Evolutionary conservation across 2,113 vertebrate genomes (phyloP), one percentile per base, ranked within the genome.

Genomic region (Poeciliopsis turrubarensis): DNA sequence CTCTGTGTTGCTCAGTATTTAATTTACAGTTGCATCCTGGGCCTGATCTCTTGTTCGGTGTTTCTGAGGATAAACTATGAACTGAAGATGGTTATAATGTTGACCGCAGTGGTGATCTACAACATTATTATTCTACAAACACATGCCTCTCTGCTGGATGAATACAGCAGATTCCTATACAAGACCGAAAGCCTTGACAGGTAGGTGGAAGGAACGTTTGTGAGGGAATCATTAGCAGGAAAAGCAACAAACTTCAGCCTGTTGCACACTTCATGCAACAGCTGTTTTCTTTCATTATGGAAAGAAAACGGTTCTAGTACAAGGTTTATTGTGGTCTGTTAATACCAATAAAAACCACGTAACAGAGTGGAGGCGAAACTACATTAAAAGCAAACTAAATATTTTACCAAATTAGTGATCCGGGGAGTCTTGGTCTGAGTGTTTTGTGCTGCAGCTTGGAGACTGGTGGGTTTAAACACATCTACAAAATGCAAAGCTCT

Each of bases 1-100:
- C 5, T 69, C 47, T 41, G 22, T 86, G 80, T 66, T 87, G 31
- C 81, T 25, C 85, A 99, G 98, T 99, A 99, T 91, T 98, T 98
- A 79, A 98, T 99, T 83, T 99, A 99, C 94, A 97, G 97, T 93
- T 99, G 98, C 86, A 96, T 99, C 75, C 94, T 99, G 89, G 98
- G 97, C 3, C 87, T 99, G 79, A 96, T 99, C 79, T 98, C 98
- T 75, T 99, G 97, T 87, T 99, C 98, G 0, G 98, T 98, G 77
- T 99, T 99, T 90, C 95, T 99, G 92, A 95, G 97, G 77, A 96
- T 99, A 92, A 98, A 99, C 90, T 98, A 98, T 0, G 98, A 98
- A 89, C 88, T 99, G 89, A 99, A 99, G 90, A 97, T 99, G 97
- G 64, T 97, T 72, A 96, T 98, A 88, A 99, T 99, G 98, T 83